Evolutionary conservation across 1,140 invertebrate genomes (phyloP), one percentile per base, ranked within the genome.

Genomic region (Drosophila kohkoa): DNA sequence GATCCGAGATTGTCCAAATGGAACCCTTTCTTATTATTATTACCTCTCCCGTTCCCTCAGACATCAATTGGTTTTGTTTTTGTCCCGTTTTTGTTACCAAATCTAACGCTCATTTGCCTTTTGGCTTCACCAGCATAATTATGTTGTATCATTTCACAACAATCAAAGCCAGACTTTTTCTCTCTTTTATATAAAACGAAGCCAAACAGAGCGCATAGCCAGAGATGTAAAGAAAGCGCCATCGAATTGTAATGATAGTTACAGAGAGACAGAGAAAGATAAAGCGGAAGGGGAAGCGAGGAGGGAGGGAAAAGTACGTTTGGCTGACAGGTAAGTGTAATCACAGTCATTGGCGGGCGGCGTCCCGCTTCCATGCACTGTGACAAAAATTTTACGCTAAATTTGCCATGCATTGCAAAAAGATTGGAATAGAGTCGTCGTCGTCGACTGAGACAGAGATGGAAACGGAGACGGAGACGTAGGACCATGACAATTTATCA

Each of bases 311-410:
- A 43, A 13, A 3, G 5, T 13, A 43, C 1, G 10, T 51, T 15
- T 35, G n/a, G 16, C 46, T 51, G 45, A 8, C 41, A 46, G 8
- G 28, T 51, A 48, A 71, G 41, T 75, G 80, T 89, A 89, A 89
- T 78, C 75, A 83, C 85, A 75, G 80, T 82, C 79, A 75, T 82
- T 80, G 77, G 38, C 72, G 65, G 48, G 11, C 45, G 10, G 15
- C 64, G 71, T 72, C 10, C 54, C 60, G 74, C 70, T 77, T 73
- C 71, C 63, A 75, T 74, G 64, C 75, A 54, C 69, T 73, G 77
- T 76, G 71, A 72, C 54, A 85, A 89, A 71, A 80, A 89, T 89
- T 85, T 89, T 69, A 90, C 86, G 86, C 75, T 79, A 85, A 89
- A 89, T 90, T 89, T 85, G 81, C 69, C 57, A 35, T 69, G 70